phyloP scores from a whole-genome alignment of 2,888 invertebrate genomes.

The Drosophila bunnanda region DNA sequence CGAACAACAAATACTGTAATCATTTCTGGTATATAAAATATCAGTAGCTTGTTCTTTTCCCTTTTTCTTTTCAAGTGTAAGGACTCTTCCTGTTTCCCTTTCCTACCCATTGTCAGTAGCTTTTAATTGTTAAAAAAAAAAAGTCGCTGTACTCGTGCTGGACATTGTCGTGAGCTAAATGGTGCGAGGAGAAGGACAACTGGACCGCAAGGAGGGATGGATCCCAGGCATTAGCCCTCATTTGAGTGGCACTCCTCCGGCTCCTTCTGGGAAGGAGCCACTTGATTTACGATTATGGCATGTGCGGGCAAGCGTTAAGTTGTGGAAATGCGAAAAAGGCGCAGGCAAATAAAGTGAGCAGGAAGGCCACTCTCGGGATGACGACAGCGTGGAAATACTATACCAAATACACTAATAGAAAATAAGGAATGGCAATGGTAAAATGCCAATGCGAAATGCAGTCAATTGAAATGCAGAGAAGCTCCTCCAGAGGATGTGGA shows the following conservation, averaged over 20 bases:
- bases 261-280: constrained; percentile 21
- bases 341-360: constrained; percentile 55
- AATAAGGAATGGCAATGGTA: constrained; percentile 8
- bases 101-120: constrained; percentile 23
- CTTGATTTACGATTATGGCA: constrained; percentile 61
- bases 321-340: constrained; percentile 50
- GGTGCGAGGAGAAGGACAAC: constrained; percentile 16
- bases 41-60: not conserved
- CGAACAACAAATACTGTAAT: not conserved
- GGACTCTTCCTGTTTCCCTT: not conserved
- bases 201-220: constrained; percentile 14
- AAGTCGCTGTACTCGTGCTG: constrained; percentile 47
- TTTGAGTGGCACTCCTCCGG: constrained; percentile 40
- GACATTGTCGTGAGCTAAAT: constrained; percentile 46
- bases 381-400: constrained; percentile 17
- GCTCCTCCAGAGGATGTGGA: constrained; percentile 34
- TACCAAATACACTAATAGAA: constrained; percentile 16
- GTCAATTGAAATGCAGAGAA: constrained; percentile 70
- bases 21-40: not conserved
- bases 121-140: constrained; percentile 56
- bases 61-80: constrained; percentile 4
- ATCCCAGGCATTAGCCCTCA: constrained; percentile 34
- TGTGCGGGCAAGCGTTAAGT: constrained; percentile 58
- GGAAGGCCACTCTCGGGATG: constrained; percentile 27
- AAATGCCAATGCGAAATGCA: constrained; percentile 47